Percentiles rank a stretch among this genome's conserved stretches.
These are phyloP conservation scores for Philaethria dido DNA, from an alignment of 2,888 invertebrate species.

Conservation along the genomic window DNA sequence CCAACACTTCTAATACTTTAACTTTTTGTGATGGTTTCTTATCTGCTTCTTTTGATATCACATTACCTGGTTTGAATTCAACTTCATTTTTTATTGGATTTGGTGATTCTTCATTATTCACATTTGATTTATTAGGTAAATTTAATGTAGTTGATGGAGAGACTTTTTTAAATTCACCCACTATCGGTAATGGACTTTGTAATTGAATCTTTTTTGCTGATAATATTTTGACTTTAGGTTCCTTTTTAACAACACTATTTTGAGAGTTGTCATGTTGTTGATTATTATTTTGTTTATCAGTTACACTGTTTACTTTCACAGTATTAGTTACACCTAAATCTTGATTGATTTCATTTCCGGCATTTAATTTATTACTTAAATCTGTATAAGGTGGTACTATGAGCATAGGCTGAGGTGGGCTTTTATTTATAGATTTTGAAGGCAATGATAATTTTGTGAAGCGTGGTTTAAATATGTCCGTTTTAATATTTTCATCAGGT, in stretches of 20 bases:
- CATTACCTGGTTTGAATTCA: background rate
- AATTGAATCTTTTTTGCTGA: constrained; percentile 66
- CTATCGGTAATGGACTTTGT: constrained; percentile 53
- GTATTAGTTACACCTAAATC: constrained; percentile 20
- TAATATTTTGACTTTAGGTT: constrained; percentile 62
- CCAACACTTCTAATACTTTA: constrained; percentile 34
- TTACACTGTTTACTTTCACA: background rate
- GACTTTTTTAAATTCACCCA: constrained; percentile 57
- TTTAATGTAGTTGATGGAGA: constrained; percentile 58
- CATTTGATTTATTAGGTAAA: constrained; percentile 48
- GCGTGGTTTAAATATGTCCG: constrained; percentile 24
- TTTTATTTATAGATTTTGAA: constrained; percentile 34
- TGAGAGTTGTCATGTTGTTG: background rate
- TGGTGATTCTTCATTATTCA: constrained; percentile 4
- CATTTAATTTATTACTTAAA: constrained; percentile 30
- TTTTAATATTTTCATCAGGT: constrained; percentile 29
- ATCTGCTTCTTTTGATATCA: background rate
- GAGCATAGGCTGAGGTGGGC: constrained; percentile 38
- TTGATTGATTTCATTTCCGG: constrained; percentile 28
- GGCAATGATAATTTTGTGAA: constrained; percentile 26
- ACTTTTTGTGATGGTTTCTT: constrained; percentile 27
- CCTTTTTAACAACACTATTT: constrained; percentile 32
- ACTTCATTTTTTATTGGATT: background rate
- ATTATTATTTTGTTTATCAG: constrained; percentile 11
- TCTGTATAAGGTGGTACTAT: constrained; percentile 43